Conservation (phyloP, 2,888 invertebrate genomes). For the Luffia ferchaultella region DNA sequence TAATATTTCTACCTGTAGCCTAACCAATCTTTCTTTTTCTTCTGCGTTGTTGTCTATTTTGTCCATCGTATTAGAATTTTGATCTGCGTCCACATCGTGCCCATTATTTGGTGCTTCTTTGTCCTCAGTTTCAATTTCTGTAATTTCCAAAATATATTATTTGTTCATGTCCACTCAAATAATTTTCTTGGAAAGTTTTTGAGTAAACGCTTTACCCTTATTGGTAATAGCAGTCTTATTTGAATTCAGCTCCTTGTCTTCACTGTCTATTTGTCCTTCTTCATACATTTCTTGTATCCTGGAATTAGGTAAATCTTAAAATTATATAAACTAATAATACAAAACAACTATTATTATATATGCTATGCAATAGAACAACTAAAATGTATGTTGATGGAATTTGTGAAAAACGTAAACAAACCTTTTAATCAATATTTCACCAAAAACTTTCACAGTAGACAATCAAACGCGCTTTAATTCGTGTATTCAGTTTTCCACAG, state of each 20-base stretch:
- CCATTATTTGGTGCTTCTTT: conserved; percentile 36
- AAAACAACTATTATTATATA: too few species aligned
- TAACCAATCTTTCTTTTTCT: conserved; percentile 40
- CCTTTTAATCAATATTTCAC: too few species aligned
- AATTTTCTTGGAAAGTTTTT: not conserved
- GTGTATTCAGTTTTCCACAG: too few species aligned
- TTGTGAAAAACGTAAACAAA: too few species aligned
- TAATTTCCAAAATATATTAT: not conserved
- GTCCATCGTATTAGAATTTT: conserved; percentile 48
- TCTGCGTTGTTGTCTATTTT: conserved; percentile 34
- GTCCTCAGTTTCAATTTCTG: conserved; percentile 17
- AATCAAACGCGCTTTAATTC: too few species aligned
- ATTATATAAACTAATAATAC: too few species aligned
- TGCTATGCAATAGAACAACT: too few species aligned
- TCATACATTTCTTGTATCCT: conserved; percentile 52
- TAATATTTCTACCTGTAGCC: conserved; percentile 49
- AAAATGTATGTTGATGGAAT: too few species aligned
- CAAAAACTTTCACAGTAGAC: too few species aligned
- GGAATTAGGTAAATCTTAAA: conserved; percentile 11
- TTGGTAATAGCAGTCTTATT: conserved; percentile 27
- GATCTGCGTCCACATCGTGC: conserved; percentile 38
- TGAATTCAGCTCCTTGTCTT: conserved; percentile 44
- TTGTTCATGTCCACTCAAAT: not conserved
- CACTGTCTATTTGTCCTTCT: conserved; percentile 38
- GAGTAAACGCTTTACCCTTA: conserved; percentile 8